A percentile compares a stretch with the other conserved stretches of the same genome.
Conservation (phyloP, 2,888 invertebrate species). For the Scaptodrosophila latifasciaeformis region DNA sequence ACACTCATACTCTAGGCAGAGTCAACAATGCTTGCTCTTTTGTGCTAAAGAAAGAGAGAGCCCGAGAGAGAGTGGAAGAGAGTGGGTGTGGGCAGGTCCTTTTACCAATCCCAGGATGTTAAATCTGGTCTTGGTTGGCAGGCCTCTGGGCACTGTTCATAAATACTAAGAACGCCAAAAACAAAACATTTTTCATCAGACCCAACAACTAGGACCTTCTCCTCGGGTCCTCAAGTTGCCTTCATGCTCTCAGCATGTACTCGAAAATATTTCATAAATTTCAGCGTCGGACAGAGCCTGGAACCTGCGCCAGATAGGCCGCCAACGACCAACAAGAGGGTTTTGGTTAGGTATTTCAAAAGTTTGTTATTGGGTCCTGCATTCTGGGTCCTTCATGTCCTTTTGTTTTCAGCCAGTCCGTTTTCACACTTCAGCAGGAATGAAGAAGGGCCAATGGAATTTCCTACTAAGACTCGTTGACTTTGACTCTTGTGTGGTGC, state of each 20-base stretch:
- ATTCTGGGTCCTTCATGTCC: slow-evolving; percentile 28
- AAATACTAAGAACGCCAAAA: slow-evolving; percentile 50
- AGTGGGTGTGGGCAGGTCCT: too few species aligned
- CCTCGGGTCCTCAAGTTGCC: not conserved
- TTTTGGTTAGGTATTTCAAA: slow-evolving; percentile 5
- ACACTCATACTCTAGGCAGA: too few species aligned
- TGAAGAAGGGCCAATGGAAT: not conserved
- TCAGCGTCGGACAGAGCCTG: slow-evolving; percentile 32
- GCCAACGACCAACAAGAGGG: not conserved
- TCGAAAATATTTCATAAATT: slow-evolving; percentile 54
- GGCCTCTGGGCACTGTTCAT: slow-evolving; percentile 40
- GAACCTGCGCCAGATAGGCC: slow-evolving; percentile 27
- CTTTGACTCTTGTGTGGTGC: slow-evolving; percentile 41
- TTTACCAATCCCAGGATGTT: too few species aligned
- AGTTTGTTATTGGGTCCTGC: slow-evolving; percentile 27
- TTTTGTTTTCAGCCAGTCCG: not conserved
- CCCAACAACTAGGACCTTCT: slow-evolving; percentile 14
- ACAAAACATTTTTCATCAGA: slow-evolving; percentile 53
- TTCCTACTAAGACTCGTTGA: slow-evolving; percentile 40
- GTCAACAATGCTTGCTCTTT: too few species aligned
- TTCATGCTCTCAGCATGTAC: slow-evolving; percentile 31
- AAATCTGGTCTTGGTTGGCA: not conserved
- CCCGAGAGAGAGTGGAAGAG: too few species aligned
- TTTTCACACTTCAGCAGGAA: slow-evolving; percentile 45
- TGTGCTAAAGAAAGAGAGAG: too few species aligned